Percentiles rank a stretch among this genome's conserved stretches.
Conservation (phyloP, 2,888 invertebrate genomes). For the Dryococelus australis region DNA sequence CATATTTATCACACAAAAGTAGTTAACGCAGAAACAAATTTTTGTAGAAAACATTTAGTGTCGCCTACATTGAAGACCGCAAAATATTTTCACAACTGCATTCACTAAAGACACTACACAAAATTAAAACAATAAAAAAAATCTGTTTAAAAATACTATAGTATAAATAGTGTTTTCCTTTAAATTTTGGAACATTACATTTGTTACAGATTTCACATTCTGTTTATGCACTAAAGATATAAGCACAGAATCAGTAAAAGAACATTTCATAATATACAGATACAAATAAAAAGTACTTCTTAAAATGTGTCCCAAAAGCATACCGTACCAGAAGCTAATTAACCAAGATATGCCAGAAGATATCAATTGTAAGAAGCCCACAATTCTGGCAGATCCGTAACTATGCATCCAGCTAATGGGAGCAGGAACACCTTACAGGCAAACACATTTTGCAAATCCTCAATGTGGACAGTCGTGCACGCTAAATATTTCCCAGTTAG, state of each 20-base stretch:
- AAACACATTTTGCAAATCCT: conserved; percentile 23
- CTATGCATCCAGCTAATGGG: no score
- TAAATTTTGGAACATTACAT: not conserved
- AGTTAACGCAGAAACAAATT: conserved; percentile 28
- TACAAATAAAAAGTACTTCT: not conserved
- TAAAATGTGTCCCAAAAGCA: not conserved
- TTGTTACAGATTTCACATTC: not conserved
- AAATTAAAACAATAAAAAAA: not conserved
- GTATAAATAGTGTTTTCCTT: not conserved
- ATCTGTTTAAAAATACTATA: not conserved
- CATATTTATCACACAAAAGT: conserved; percentile 26
- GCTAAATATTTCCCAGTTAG: not conserved
- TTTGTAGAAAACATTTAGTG: conserved; percentile 23
- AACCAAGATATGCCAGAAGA: not conserved
- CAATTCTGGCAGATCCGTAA: not conserved
- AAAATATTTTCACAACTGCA: conserved; percentile 16
- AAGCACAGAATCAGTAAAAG: not conserved
- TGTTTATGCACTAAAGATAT: no score
- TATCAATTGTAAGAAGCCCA: not conserved
- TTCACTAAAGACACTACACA: not conserved
- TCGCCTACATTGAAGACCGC: conserved; percentile 25
- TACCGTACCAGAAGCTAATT: conserved; percentile 9
- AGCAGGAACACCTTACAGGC: conserved; percentile 12
- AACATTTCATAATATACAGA: not conserved
- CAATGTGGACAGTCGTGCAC: conserved; percentile 7